phyloP scores from a whole-genome alignment of 2,797 vertebrate genomes.

The Protonibea diacanthus region DNA sequence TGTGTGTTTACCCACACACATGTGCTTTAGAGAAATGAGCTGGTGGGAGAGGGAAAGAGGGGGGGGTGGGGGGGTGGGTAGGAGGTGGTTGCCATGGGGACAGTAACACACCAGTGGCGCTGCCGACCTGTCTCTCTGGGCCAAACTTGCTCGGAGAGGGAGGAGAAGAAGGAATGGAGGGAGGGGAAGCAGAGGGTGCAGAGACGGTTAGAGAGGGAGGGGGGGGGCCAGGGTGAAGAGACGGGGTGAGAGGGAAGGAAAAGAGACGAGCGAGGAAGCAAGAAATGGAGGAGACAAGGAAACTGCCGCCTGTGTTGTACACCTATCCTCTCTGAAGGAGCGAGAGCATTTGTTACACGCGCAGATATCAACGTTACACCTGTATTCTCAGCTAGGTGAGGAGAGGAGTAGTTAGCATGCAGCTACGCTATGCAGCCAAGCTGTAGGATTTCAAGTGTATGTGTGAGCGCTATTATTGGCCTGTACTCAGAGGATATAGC shows the following conservation, averaged over 20 bases:
- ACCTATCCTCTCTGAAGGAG: conserved; percentile 3
- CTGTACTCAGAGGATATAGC: conserved; percentile 55
- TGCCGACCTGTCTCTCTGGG: conserved; percentile 87
- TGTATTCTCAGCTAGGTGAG: conserved; percentile 35
- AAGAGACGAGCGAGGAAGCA: conserved; percentile 40
- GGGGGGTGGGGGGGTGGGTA: conserved; percentile 71
- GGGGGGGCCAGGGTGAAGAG: conserved; percentile 49
- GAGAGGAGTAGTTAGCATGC: conserved; percentile 29
- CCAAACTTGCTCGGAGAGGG: conserved; percentile 84
- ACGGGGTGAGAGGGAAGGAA: conserved; percentile 10
- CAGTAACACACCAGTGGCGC: conserved; percentile 89
- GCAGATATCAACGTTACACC: conserved; percentile 34
- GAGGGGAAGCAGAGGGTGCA: conserved; percentile 44
- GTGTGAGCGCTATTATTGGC: conserved; percentile 59
- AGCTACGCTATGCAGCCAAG: conserved; percentile 14
- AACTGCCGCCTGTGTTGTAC: conserved; percentile 24
- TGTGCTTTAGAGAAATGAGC: conserved; percentile 74
- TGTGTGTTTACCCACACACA: conserved; percentile 63
- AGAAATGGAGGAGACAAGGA: conserved; percentile 48
- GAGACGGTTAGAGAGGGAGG: conserved; percentile 47
- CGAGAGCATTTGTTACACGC: conserved; percentile 10
- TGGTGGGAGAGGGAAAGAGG: conserved; percentile 57
- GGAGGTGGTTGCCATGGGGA: conserved; percentile 89
- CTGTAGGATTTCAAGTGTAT: conserved; percentile 42
- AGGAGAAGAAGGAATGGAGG: conserved; percentile 57